phyloP scores from a whole-genome alignment of 30 jellyfish, hydroid and myxozoan genomes.

The Calvadosia cruxmelitensis region DNA sequence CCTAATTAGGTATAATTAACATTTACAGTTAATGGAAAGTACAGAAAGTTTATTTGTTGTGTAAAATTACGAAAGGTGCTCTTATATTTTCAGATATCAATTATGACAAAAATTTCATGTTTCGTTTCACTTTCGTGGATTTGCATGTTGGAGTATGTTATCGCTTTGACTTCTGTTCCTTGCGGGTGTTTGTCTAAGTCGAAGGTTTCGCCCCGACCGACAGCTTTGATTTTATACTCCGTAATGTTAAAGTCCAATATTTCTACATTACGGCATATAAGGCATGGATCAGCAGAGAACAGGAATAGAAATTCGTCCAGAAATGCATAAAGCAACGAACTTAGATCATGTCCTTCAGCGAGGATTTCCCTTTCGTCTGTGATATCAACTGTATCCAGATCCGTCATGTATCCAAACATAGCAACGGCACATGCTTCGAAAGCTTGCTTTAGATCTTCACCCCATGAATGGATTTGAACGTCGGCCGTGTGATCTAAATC shows the following conservation, averaged over 20 bases:
- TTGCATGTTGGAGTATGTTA: conserved; percentile 94
- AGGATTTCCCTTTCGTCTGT: conserved; percentile 37
- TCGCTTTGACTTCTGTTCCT: conserved; percentile 98
- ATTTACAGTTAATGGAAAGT: too few species aligned
- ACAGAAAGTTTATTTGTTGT: too few species aligned
- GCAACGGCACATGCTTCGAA: conserved; percentile 83
- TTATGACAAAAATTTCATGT: conserved; percentile 71
- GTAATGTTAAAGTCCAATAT: conserved; percentile 61
- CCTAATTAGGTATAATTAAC: too few species aligned
- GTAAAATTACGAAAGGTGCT: too few species aligned
- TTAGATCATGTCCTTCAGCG: conserved; percentile 91
- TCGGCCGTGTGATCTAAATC: conserved; percentile 98
- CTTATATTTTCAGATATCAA: conserved; percentile 59
- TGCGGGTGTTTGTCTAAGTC: conserved; percentile 82
- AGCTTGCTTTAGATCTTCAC: conserved; percentile 52
- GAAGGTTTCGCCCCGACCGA: conserved; percentile 78
- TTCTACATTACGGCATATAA: conserved; percentile 38
- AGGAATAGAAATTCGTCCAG: conserved; percentile 78
- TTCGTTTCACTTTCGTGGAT: conserved; percentile 34
- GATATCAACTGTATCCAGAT: conserved; percentile 45
- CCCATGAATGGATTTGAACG: conserved; percentile 96
- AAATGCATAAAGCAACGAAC: conserved; percentile 58
- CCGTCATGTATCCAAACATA: conserved; percentile 82
- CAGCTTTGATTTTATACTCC: conserved; percentile 56
- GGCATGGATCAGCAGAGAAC: conserved; percentile 78